Percentiles rank a stretch among this genome's conserved stretches.
Conservation (phyloP, 1,140 invertebrate genomes). For the Ooceraea biroi region DNA sequence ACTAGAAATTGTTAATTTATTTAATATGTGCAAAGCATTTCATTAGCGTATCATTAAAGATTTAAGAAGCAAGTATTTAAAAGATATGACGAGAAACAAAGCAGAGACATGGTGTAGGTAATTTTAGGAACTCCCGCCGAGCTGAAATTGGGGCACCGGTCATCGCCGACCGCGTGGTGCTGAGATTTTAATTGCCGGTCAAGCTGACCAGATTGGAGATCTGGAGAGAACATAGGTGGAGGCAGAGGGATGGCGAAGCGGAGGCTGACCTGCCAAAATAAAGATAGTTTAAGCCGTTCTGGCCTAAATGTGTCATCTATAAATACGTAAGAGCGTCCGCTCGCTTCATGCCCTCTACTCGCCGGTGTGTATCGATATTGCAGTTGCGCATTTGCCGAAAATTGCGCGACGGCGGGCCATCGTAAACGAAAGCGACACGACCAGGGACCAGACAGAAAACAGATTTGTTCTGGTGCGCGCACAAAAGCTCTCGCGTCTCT, state of each 20-base stretch:
- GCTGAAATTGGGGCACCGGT: slow-evolving; percentile 9
- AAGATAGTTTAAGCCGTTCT: slow-evolving; percentile 79
- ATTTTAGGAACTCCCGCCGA: background rate
- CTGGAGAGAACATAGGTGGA: slow-evolving; percentile 23
- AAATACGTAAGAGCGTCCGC: slow-evolving; percentile 79
- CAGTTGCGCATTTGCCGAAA: slow-evolving; percentile 37
- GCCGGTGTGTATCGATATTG: slow-evolving; percentile 48
- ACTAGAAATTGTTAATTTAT: too few relatives aligned
- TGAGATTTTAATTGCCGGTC: slow-evolving; percentile 45
- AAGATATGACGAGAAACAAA: background rate
- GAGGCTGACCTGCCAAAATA: slow-evolving; percentile 77
- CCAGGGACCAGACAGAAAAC: slow-evolving; percentile 15
- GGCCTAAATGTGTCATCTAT: slow-evolving; percentile 85
- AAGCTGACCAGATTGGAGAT: slow-evolving; percentile 33
- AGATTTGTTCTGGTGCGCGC: slow-evolving; percentile 48
- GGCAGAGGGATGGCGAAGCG: slow-evolving; percentile 35
- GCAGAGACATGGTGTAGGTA: background rate
- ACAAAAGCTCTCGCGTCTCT: slow-evolving; percentile 33
- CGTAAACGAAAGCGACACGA: slow-evolving; percentile 20
- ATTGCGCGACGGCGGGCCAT: background rate
- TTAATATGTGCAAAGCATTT: too few relatives aligned
- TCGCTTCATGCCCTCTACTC: slow-evolving; percentile 35
- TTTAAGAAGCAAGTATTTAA: background rate
- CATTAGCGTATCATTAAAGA: background rate
- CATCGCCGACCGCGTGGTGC: background rate